These are phyloP conservation scores for Melanotaenia maccullochi DNA, from an alignment of 2,797 vertebrate genomes.

Conservation along the genomic window DNA sequence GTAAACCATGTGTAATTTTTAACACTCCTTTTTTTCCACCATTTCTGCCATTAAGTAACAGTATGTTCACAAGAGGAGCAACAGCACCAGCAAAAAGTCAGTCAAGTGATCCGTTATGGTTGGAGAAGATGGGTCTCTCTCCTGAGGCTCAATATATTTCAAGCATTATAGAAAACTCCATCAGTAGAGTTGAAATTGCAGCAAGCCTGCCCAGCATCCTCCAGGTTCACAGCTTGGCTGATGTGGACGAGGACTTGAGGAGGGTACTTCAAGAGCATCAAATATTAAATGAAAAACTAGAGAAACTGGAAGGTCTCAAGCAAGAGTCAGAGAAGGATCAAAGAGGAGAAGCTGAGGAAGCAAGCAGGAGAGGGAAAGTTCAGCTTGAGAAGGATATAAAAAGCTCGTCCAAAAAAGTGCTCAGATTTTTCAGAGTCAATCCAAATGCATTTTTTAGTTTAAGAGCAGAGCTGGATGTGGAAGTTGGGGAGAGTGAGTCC, in stretches of 20 bases:
- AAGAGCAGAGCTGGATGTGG: constrained; percentile 28
- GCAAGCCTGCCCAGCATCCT: constrained; percentile 71
- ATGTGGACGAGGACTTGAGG: constrained; percentile 56
- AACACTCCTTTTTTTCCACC: not conserved
- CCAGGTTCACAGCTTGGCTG: constrained; percentile 37
- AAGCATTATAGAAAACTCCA: constrained; percentile 83
- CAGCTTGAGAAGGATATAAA: constrained; percentile 63
- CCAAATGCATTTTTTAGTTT: constrained; percentile 62
- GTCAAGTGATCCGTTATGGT: constrained; percentile 34
- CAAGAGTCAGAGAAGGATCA: constrained; percentile 12
- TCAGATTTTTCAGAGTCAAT: constrained; percentile 74
- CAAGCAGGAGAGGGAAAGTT: not conserved
- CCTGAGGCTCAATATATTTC: constrained; percentile 81
- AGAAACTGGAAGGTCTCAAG: constrained; percentile 35
- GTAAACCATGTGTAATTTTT: not conserved
- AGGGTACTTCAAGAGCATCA: constrained; percentile 71
- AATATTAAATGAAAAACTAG: constrained; percentile 60
- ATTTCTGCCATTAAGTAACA: constrained; percentile 15
- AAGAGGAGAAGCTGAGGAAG: constrained; percentile 15
- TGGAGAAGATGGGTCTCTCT: constrained; percentile 68
- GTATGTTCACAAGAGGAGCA: constrained; percentile 46
- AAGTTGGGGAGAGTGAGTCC: constrained; percentile 38
- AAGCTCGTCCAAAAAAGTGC: constrained; percentile 78
- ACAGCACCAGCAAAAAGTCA: constrained; percentile 22
- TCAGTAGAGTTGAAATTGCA: constrained; percentile 80